Evolutionary conservation across 92 coral and sea anemone genomes (phyloP).

Genomic region (Diadumene lineata): DNA sequence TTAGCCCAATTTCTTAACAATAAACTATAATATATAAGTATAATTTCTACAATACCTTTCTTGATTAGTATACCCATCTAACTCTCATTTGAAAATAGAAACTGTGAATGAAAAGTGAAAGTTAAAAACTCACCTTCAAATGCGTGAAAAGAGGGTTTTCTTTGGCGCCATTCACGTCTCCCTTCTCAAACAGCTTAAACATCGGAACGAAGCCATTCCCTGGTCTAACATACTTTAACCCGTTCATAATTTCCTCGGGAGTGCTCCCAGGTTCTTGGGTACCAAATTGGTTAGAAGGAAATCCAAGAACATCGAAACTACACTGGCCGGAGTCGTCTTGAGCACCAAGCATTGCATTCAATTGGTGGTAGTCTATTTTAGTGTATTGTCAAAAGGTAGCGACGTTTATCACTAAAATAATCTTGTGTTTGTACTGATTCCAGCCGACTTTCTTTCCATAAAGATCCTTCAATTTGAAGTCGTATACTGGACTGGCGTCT

Average conservation of each 20-base stretch:
- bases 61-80: no score
- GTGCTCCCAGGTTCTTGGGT: conserved; percentile 79
- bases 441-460: conserved; percentile 33
- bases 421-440: conserved; percentile 40
- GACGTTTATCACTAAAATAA: conserved; percentile 61
- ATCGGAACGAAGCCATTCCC: conserved; percentile 73
- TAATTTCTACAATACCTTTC: no score
- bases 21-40: no score
- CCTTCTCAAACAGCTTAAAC: conserved; percentile 61
- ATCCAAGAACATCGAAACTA: conserved; percentile 55
- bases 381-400: conserved; percentile 83
- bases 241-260: conserved; percentile 68
- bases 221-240: conserved; percentile 74
- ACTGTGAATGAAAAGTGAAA: no score
- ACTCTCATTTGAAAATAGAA: no score
- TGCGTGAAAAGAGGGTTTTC: conserved; percentile 70
- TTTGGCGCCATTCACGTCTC: conserved; percentile 75
- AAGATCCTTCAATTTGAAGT: conserved; percentile 39
- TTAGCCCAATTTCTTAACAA: no score
- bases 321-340: conserved; percentile 35
- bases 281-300: conserved; percentile 83
- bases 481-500: conserved; percentile 34
- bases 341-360: conserved; percentile 64
- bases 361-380: conserved; percentile 48
- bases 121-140: conserved; percentile 56